Evolutionary conservation across 2,113 vertebrate genomes (phyloP).

Genomic region (Oreochromis niloticus): DNA sequence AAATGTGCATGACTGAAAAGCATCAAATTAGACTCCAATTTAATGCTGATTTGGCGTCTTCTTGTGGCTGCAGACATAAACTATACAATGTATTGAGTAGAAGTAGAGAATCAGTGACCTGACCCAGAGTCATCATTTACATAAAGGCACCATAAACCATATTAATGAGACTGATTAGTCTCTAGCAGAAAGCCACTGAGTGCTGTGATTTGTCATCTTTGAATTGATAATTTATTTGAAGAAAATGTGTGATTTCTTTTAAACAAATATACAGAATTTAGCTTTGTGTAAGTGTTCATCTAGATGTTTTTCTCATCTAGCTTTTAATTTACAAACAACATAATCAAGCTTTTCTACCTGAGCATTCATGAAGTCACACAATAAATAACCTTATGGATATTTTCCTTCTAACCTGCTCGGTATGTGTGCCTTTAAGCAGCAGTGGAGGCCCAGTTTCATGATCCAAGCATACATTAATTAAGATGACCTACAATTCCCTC

Average conservation of each 20-base stretch:
- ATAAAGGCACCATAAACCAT: background rate
- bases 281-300: background rate
- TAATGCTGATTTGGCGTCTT: background rate
- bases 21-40: background rate
- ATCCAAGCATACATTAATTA: background rate
- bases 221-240: background rate
- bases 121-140: background rate
- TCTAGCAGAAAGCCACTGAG: background rate
- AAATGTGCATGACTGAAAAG: background rate
- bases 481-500: conserved; percentile 8
- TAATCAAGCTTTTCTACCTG: background rate
- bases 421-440: background rate
- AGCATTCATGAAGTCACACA: background rate
- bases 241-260: background rate
- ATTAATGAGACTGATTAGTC: background rate
- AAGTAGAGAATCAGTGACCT: background rate
- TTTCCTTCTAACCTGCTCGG: background rate
- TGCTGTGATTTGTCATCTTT: background rate
- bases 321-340: background rate
- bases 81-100: background rate
- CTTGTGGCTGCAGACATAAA: background rate
- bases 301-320: background rate
- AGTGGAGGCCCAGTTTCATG: background rate
- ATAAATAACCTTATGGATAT: background rate
- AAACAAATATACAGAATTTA: background rate